Evolutionary conservation across 2,113 vertebrate genomes (phyloP), one percentile per base, ranked within the genome.

Genomic region (Potamarius usumacintae): DNA sequence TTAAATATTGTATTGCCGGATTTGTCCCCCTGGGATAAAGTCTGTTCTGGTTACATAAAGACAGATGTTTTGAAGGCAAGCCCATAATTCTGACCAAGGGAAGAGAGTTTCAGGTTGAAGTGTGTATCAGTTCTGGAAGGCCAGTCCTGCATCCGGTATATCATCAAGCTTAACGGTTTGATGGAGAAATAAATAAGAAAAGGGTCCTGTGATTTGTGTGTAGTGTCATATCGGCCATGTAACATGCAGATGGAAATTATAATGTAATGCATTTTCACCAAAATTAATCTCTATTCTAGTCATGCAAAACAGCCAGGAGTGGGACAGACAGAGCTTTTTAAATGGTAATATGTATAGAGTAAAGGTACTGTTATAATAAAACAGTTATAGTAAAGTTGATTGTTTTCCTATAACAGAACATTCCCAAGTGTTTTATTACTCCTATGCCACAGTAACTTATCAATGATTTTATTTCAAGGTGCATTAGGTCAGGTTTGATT

Each of bases 241-340:
- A 81, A 81, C 30, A 81, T 81, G 57, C 79, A 81, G 60, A 79
- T 79, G 50, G 77, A 57, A 79, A 81, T 60, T 22, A 60, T 81
- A 42, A 42, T 60, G 27, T 22, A 34, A 42, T 81, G 55, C 27
- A 34, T 60, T 81, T 58, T 81, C 27, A 22, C 10, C 18, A 20
- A 60, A 34, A 8, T 60, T 60, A 9, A 34, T 81, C 18, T 60
- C 17, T 42, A 42, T 42, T 60, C 27, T 22, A 12, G 18, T 34
- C 17, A 30, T 81, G 17, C 55, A 34, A 81, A 81, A 42, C 79
- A 42, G 53, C n/a, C 12, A 79, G 77, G 53, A 58, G 7, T 17
- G 18, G 48, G 22, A 77, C 5, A 2, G 48, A 77, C 22, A 2
- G 74, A 12, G 20, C 9, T 80, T 55, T 53, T 78, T 9, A 57